These are phyloP conservation scores for Noctuana brunneofusca DNA, from an alignment of 2,888 invertebrate genomes.

Conservation along the genomic window DNA sequence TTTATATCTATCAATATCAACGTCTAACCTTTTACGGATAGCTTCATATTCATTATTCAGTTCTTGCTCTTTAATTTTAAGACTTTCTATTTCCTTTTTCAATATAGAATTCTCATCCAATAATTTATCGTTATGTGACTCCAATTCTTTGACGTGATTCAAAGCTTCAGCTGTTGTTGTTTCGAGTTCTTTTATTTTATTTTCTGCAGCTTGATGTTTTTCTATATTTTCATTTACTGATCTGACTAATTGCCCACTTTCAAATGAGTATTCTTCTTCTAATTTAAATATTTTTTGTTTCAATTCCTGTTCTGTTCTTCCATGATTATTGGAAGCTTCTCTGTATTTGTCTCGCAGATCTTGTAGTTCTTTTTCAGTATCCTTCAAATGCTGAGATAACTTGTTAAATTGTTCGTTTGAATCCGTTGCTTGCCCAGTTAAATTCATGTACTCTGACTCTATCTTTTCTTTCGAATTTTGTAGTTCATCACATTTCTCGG, in stretches of 20 bases:
- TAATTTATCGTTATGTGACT: conserved; percentile 63
- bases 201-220: conserved; percentile 62
- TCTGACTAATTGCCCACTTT: conserved; percentile 64
- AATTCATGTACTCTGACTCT: conserved; percentile 82
- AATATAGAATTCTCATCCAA: conserved; percentile 72
- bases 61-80: conserved; percentile 69
- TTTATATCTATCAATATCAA: conserved; percentile 74
- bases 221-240: conserved; percentile 65
- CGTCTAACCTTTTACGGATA: conserved; percentile 66
- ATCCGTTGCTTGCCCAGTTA: conserved; percentile 83
- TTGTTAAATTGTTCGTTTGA: conserved; percentile 83
- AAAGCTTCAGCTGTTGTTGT: conserved; percentile 51
- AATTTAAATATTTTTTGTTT: conserved; percentile 74
- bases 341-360: conserved; percentile 74
- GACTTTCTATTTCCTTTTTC: conserved; percentile 67
- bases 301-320: conserved; percentile 73
- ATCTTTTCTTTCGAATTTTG: conserved; percentile 81
- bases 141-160: conserved; percentile 57
- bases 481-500: conserved; percentile 82
- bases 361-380: conserved; percentile 82
- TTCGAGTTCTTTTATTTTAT: conserved; percentile 66
- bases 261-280: conserved; percentile 67
- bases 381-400: conserved; percentile 80
- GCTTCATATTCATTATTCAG: conserved; percentile 62
- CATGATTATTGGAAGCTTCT: conserved; percentile 68